These are phyloP conservation scores for Sylvilagus floridanus DNA, from an alignment of 2,797 vertebrate species.

Conservation along the genomic window DNA sequence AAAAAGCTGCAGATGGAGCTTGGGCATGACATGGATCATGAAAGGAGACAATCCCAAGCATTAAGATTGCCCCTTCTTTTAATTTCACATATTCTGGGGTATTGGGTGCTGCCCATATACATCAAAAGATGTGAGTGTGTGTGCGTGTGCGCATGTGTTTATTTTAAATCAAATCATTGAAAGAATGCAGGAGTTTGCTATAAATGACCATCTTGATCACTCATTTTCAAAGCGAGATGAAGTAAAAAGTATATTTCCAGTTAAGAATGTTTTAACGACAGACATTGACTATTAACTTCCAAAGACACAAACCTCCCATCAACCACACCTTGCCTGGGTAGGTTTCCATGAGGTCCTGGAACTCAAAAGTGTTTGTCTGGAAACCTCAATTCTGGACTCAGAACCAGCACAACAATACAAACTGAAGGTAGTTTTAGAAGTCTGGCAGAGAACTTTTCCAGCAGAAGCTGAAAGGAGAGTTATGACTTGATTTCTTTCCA, in stretches of 20 bases:
- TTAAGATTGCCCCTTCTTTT: conserved; percentile 10
- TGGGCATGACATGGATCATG: conserved; percentile 54
- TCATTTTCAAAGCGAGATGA: conserved; percentile 67
- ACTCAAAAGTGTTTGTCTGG: conserved; percentile 59
- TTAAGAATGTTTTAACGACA: conserved; percentile 53
- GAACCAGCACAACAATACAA: conserved; percentile 60
- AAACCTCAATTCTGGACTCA: conserved; percentile 63
- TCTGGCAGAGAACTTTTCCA: conserved; percentile 50
- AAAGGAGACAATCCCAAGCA: conserved; percentile 15
- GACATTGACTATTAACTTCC: conserved; percentile 19
- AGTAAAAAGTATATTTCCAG: conserved; percentile 36
- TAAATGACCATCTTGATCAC: conserved; percentile 15
- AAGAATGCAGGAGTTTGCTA: background rate
- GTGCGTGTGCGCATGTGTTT: background rate
- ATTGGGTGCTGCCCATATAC: background rate
- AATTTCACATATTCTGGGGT: background rate
- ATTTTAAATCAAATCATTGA: conserved; percentile 23
- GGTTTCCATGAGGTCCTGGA: conserved; percentile 48
- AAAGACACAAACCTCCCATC: conserved; percentile 4
- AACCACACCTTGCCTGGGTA: background rate
- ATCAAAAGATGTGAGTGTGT: background rate
- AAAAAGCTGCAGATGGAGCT: conserved; percentile 77
- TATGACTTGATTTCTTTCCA: conserved; percentile 57
- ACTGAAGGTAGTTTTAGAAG: conserved; percentile 37
- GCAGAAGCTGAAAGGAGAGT: conserved; percentile 35